Conservation (phyloP, 2,888 invertebrate genomes). For the Caenorhabditis sinica region DNA sequence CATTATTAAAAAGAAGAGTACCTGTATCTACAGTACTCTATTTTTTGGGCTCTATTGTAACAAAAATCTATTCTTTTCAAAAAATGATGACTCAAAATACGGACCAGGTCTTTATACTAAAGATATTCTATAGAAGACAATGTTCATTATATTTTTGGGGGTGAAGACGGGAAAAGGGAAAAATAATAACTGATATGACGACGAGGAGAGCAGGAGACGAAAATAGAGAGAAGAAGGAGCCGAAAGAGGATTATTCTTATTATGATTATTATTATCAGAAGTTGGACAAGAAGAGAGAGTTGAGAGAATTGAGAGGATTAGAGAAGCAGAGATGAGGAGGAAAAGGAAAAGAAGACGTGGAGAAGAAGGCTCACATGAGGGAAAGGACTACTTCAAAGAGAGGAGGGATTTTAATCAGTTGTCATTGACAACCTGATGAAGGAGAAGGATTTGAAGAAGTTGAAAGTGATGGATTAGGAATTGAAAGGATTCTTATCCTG, state of each 20-base stretch:
- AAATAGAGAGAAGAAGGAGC: background rate
- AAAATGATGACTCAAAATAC: conserved; percentile 6
- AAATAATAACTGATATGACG: conserved; percentile 20
- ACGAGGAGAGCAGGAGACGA: no score
- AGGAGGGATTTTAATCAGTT: conserved; percentile 57
- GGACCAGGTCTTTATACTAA: background rate
- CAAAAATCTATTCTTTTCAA: background rate
- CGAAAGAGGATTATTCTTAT: conserved; percentile 23
- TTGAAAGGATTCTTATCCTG: no score
- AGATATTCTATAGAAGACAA: background rate
- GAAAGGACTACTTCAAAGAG: conserved; percentile 15
- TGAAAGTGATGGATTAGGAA: background rate
- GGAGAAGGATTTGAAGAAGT: background rate
- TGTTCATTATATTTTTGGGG: conserved; percentile 9
- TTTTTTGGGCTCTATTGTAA: background rate
- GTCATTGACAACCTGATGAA: conserved; percentile 49
- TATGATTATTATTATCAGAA: conserved; percentile 9
- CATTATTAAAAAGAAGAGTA: conserved; percentile 5
- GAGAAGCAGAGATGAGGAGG: background rate
- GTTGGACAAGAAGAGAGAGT: background rate
- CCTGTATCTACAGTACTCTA: conserved; percentile 1
- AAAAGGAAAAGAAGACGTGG: conserved; percentile 11
- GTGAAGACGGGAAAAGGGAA: background rate
- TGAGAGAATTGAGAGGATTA: background rate
- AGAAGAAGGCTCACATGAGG: conserved; percentile 30